A percentile compares a stretch with the other conserved stretches of the same genome.
Evolutionary conservation across 2,797 vertebrate species (phyloP).

Genomic region (Pseudomugil tenellus): DNA sequence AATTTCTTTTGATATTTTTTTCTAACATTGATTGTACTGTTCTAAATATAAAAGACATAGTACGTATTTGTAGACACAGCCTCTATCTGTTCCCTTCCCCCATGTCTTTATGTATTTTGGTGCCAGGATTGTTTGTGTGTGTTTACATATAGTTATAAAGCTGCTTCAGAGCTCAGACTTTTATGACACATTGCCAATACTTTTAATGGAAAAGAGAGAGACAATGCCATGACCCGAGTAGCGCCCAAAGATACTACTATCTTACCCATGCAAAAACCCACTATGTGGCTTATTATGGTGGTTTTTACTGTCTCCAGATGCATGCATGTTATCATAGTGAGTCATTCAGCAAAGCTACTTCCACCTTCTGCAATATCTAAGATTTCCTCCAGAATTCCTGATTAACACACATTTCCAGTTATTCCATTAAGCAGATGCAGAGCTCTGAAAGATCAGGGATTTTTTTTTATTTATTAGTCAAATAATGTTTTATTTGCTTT

Average conservation of each 20-base stretch:
- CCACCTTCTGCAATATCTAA: constrained; percentile 31
- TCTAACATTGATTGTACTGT: too few species aligned
- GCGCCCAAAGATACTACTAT: constrained; percentile 36
- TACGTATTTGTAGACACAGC: too few species aligned
- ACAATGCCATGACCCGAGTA: constrained; percentile 18
- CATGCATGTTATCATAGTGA: constrained; percentile 45
- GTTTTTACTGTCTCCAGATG: constrained; percentile 33
- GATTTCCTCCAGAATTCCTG: constrained; percentile 18
- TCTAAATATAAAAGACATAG: too few species aligned
- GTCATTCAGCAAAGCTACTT: constrained; percentile 49
- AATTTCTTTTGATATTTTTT: not conserved
- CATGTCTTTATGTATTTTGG: not conserved
- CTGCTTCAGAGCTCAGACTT: constrained; percentile 27
- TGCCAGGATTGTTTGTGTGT: constrained; percentile 22
- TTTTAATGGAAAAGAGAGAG: constrained; percentile 30
- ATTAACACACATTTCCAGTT: not conserved
- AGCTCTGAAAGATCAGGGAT: not conserved
- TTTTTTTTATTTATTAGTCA: not conserved
- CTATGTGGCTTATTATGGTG: constrained; percentile 48
- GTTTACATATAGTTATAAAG: constrained; percentile 5
- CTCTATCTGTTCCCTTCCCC: too few species aligned
- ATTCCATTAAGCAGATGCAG: not conserved
- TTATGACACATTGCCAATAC: constrained; percentile 31
- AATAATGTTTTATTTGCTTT: not conserved
- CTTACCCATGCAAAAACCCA: constrained; percentile 37